Evolutionary conservation across 2,888 invertebrate genomes (phyloP).

Genomic region (Tiliacea citrago): DNA sequence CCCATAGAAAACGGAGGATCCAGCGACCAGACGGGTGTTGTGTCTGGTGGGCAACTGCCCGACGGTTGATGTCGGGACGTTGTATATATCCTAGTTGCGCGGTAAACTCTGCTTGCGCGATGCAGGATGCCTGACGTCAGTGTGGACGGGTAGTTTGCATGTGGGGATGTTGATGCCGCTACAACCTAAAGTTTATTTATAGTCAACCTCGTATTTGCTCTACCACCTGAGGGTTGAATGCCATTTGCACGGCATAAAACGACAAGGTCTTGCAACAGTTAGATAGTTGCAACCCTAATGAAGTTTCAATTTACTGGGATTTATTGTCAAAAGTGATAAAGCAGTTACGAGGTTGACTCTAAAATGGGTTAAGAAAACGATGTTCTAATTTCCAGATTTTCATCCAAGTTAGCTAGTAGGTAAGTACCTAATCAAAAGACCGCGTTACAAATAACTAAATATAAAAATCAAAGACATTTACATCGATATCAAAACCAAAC

Average conservation of each 20-base stretch:
- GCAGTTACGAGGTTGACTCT: not conserved
- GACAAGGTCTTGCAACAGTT: not conserved
- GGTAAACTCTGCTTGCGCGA: no score
- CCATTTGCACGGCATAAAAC: not conserved
- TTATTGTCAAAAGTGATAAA: not conserved
- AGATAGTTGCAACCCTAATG: not conserved
- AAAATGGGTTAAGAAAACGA: not conserved
- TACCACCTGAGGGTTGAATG: not conserved
- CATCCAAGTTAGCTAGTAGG: not conserved
- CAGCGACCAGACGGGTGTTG: no score
- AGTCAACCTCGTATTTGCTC: not conserved
- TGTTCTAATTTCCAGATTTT: not conserved
- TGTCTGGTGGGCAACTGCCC: no score
- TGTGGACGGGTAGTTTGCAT: no score
- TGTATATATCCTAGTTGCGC: no score
- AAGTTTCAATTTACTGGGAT: not conserved
- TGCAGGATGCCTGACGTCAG: no score
- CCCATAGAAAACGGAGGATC: no score
- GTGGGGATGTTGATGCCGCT: no score
- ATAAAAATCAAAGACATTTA: not conserved
- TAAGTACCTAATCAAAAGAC: not conserved
- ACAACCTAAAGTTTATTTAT: no score
- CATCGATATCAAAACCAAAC: not conserved
- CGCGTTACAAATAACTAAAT: no score
- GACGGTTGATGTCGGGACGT: no score